These are phyloP conservation scores for Sycophila texana DNA, from an alignment of 2,888 invertebrate species.

Conservation along the genomic window DNA sequence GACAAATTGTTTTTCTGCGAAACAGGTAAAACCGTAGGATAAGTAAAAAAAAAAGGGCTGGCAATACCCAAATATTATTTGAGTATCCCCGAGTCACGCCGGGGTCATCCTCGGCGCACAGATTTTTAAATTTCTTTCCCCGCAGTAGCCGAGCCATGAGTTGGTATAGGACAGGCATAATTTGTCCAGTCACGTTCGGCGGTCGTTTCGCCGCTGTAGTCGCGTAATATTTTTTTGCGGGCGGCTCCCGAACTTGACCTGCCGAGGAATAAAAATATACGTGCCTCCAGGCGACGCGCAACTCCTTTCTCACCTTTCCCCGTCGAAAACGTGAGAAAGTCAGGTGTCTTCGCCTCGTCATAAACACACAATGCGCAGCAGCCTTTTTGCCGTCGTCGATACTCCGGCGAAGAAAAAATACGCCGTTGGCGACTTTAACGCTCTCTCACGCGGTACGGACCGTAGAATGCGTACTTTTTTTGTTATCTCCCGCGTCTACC, in stretches of 20 bases:
- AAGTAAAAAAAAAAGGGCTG: conserved; percentile 12
- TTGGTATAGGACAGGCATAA: conserved; percentile 25
- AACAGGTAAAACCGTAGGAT: no score
- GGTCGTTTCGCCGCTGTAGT: conserved; percentile 6
- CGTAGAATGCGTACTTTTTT: background rate
- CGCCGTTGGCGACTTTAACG: conserved; percentile 5
- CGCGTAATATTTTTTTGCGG: conserved; percentile 10
- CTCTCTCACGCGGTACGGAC: background rate
- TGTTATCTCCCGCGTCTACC: background rate
- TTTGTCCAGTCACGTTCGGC: conserved; percentile 30
- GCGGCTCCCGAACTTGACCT: background rate
- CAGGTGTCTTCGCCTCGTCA: conserved; percentile 13
- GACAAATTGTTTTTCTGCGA: no score
- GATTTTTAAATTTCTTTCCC: background rate
- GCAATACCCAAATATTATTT: background rate
- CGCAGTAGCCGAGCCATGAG: conserved; percentile 9
- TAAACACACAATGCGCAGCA: background rate
- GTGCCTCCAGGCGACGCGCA: conserved; percentile 11
- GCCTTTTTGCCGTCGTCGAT: conserved; percentile 11
- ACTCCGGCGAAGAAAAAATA: background rate
- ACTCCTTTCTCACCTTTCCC: background rate
- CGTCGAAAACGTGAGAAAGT: conserved; percentile 29
- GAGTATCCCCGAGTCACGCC: conserved; percentile 11
- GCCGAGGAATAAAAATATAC: conserved; percentile 8
- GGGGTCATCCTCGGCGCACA: background rate